Evolutionary conservation across 2,113 vertebrate species (phyloP).

Genomic region (Dermatemys mawii): DNA sequence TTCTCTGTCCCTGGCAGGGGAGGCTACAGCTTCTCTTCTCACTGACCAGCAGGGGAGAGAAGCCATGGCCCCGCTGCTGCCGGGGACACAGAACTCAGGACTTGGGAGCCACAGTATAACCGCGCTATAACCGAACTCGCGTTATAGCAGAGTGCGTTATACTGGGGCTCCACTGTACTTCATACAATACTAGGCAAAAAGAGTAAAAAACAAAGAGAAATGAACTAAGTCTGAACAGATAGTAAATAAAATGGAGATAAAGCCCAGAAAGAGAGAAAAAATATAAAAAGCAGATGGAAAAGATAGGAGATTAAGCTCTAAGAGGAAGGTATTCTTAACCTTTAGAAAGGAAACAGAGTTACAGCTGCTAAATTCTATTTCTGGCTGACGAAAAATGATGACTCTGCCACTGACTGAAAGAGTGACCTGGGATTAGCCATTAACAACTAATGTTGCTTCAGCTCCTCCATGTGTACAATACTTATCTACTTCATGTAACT

Average conservation of each 20-base stretch:
- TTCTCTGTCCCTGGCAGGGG: no score
- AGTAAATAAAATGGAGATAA: background rate
- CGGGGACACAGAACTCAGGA: no score
- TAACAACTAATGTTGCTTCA: background rate
- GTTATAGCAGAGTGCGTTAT: no score
- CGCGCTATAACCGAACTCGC: no score
- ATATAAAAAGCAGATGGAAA: background rate
- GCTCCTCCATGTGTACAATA: background rate
- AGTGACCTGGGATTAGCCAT: background rate
- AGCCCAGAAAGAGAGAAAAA: background rate
- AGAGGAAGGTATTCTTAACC: background rate
- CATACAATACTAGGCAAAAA: background rate
- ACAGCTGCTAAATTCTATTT: background rate
- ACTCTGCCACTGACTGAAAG: fast-evolving
- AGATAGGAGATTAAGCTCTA: background rate
- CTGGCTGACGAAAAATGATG: no score
- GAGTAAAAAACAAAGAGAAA: background rate
- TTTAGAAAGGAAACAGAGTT: background rate
- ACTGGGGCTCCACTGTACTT: no score
- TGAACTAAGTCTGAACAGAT: background rate
- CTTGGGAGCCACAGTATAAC: no score
- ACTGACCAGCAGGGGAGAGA: no score
- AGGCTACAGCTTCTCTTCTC: no score
- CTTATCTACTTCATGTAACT: background rate
- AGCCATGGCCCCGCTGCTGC: no score